Evolutionary conservation across 2,888 invertebrate genomes (phyloP).

Genomic region (Flexamia atlantica): DNA sequence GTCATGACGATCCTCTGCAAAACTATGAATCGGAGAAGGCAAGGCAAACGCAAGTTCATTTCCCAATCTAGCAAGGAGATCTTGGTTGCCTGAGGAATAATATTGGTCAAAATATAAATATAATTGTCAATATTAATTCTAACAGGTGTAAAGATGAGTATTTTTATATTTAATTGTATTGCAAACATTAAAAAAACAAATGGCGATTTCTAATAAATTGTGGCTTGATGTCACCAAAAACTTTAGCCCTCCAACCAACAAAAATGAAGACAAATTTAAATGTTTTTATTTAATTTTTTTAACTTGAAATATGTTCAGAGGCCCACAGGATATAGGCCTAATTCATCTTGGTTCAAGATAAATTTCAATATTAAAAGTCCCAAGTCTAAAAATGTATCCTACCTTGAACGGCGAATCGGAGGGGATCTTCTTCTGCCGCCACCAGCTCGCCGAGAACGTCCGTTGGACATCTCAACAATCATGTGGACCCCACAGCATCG

Average conservation of each 20-base stretch:
- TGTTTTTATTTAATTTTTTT: no score
- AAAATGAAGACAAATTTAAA: no score
- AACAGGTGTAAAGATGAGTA: no score
- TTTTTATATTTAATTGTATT: no score
- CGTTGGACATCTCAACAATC: constrained; percentile 91
- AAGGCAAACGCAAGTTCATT: neutral
- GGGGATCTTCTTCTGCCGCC: constrained; percentile 68
- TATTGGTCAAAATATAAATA: neutral
- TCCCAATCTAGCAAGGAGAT: neutral
- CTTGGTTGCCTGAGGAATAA: constrained; percentile 11
- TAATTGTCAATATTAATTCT: neutral
- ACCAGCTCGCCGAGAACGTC: constrained; percentile 71
- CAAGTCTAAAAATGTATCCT: neutral
- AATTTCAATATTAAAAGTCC: neutral
- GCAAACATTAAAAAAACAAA: no score
- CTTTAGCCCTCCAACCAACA: no score
- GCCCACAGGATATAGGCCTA: no score
- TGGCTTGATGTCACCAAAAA: no score
- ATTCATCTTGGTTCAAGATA: no score
- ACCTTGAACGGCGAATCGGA: constrained; percentile 40
- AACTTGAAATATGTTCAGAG: no score
- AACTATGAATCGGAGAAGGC: neutral
- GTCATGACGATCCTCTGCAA: neutral
- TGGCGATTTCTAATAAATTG: no score
- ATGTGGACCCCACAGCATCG: constrained; percentile 94